These are phyloP conservation scores for Aphidius colemani DNA, from an alignment of 2,888 invertebrate species.

Conservation along the genomic window DNA sequence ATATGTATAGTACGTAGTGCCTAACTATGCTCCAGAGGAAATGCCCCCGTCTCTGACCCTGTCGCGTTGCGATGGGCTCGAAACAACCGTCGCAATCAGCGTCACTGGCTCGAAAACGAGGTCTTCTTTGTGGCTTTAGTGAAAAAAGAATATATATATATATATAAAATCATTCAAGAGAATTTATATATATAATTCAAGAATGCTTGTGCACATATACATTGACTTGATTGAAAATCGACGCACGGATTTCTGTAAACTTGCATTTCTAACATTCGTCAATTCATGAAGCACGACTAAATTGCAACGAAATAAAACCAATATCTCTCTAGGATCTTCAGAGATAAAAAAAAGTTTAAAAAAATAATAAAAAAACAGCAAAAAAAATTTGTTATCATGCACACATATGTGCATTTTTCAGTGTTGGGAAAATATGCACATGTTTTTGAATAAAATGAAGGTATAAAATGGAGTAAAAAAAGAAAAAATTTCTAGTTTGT, in stretches of 20 bases:
- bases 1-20: conserved; percentile 25
- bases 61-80: conserved; percentile 44
- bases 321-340: not conserved
- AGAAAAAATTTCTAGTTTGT: conserved; percentile 7
- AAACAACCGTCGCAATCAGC: conserved; percentile 35
- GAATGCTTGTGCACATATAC: conserved; percentile 14
- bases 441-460: not conserved
- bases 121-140: conserved; percentile 25
- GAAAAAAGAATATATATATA: conserved; percentile 12
- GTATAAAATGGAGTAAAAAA: not conserved
- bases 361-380: not conserved
- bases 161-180: conserved; percentile 26
- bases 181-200: conserved; percentile 20
- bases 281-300: conserved; percentile 1
- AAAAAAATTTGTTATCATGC: no score
- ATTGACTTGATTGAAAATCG: conserved; percentile 28
- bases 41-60: conserved; percentile 46
- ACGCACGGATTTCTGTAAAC: conserved; percentile 25
- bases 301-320: conserved; percentile 9
- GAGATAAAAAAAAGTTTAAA: conserved; percentile 9
- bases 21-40: conserved; percentile 45
- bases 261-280: conserved; percentile 19
- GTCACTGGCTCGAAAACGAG: conserved; percentile 21
- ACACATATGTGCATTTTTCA: conserved; percentile 2
- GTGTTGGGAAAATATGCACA: conserved; percentile 7